phyloP scores from a whole-genome alignment of 2,797 vertebrate genomes.

The Helostoma temminkii region DNA sequence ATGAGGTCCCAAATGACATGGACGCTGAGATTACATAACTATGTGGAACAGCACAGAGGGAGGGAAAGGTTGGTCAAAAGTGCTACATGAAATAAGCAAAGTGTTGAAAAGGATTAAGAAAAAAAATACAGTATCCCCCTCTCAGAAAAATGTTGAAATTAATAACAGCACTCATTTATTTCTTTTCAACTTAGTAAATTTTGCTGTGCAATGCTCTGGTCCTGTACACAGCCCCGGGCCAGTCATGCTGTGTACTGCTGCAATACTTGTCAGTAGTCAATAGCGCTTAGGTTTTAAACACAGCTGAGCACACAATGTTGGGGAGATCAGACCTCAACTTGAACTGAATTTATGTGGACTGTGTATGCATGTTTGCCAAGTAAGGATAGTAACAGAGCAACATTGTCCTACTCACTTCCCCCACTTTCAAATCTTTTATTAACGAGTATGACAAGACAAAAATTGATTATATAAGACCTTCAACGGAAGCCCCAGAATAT shows the following conservation, averaged over 20 bases:
- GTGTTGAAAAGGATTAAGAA: slow-evolving; percentile 10
- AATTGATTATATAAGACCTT: slow-evolving; percentile 44
- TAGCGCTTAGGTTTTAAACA: slow-evolving; percentile 56
- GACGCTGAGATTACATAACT: slow-evolving; percentile 61
- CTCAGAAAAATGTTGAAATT: slow-evolving; percentile 49
- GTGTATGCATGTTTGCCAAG: slow-evolving; percentile 29
- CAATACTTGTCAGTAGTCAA: slow-evolving; percentile 64
- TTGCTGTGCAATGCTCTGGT: slow-evolving; percentile 49
- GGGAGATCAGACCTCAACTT: slow-evolving; percentile 18
- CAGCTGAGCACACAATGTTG: slow-evolving; percentile 65
- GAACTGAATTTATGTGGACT: too few relatives aligned
- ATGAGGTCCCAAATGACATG: slow-evolving; percentile 57
- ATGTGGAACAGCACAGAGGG: slow-evolving; percentile 47
- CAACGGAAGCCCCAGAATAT: slow-evolving; percentile 26
- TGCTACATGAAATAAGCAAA: slow-evolving; percentile 24
- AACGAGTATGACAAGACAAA: slow-evolving; percentile 50
- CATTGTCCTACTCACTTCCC: slow-evolving; percentile 53
- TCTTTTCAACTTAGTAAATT: slow-evolving; percentile 69
- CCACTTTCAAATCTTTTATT: slow-evolving; percentile 61
- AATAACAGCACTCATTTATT: slow-evolving; percentile 62
- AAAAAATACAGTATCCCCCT: slow-evolving; percentile 33
- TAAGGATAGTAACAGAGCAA: slow-evolving; percentile 23
- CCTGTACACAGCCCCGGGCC: slow-evolving; percentile 61
- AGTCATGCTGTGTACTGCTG: slow-evolving; percentile 62
- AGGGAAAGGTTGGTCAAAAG: slow-evolving; percentile 43